These are phyloP conservation scores for Hyposmocoma kahamanoa DNA, from an alignment of 1,140 invertebrate species.

Conservation along the genomic window DNA sequence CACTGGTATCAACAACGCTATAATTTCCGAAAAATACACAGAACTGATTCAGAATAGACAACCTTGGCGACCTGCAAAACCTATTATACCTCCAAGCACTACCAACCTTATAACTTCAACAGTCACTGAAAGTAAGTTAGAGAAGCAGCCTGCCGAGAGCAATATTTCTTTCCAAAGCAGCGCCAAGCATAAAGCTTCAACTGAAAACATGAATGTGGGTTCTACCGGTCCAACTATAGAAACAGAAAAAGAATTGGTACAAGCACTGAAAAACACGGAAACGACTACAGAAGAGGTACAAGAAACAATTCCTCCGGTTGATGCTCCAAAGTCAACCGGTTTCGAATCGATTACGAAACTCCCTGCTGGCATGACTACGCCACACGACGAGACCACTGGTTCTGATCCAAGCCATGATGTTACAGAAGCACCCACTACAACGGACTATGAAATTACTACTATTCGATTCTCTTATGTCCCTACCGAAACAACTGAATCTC, in stretches of 20 bases:
- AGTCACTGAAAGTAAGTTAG: slow-evolving; percentile 35
- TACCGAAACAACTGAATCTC: slow-evolving; percentile 35
- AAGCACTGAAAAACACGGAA: slow-evolving; percentile 27
- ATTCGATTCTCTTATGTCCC: slow-evolving; percentile 60
- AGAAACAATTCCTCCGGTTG: slow-evolving; percentile 45
- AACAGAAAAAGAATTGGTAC: slow-evolving; percentile 25
- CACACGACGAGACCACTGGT: slow-evolving; percentile 38
- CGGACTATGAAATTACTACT: slow-evolving; percentile 61
- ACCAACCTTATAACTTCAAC: slow-evolving; percentile 14
- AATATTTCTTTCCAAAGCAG: slow-evolving; percentile 52
- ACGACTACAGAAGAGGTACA: slow-evolving; percentile 23
- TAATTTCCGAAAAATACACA: slow-evolving; percentile 35
- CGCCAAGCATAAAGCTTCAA: slow-evolving; percentile 23
- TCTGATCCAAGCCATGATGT: slow-evolving; percentile 31
- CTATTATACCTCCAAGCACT: slow-evolving; percentile 15
- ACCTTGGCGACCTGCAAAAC: slow-evolving; percentile 36
- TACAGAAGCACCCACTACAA: slow-evolving; percentile 24
- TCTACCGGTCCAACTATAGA: slow-evolving; percentile 8
- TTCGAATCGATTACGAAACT: slow-evolving; percentile 68
- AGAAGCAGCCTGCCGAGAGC: slow-evolving; percentile 50
- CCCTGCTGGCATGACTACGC: slow-evolving; percentile 51
- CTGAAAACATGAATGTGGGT: slow-evolving; percentile 15
- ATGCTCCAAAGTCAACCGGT: slow-evolving; percentile 46
- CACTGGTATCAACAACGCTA: slow-evolving; percentile 27
- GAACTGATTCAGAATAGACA: slow-evolving; percentile 48